phyloP scores from a whole-genome alignment of 2,797 vertebrate species.

The Scolopax bukidnonensis region DNA sequence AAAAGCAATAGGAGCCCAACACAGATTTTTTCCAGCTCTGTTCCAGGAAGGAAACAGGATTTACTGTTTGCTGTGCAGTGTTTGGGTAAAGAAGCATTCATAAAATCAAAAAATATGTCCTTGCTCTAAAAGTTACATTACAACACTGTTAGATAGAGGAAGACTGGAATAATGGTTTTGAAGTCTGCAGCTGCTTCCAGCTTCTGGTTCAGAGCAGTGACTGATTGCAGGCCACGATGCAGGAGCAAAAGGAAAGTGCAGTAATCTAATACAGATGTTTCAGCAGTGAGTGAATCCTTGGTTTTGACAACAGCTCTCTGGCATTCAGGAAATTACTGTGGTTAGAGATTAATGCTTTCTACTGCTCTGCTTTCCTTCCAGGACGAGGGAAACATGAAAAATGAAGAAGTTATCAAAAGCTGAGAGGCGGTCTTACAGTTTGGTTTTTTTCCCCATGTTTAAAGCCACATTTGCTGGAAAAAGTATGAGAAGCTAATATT shows the following conservation, averaged over 20 bases:
- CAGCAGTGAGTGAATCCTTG: constrained; percentile 3
- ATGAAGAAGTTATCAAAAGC: background rate
- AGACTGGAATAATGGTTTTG: background rate
- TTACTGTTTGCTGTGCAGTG: background rate
- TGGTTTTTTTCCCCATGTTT: background rate
- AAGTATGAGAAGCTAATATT: background rate
- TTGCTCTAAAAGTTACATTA: background rate
- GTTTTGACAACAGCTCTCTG: constrained; percentile 46
- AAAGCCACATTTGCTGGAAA: background rate
- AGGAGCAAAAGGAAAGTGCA: constrained; percentile 2
- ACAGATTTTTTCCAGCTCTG: background rate
- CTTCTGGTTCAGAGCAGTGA: constrained; percentile 25
- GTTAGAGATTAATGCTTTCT: constrained; percentile 37
- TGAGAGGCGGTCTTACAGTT: background rate
- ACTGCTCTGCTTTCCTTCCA: constrained; percentile 8
- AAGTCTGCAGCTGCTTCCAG: background rate
- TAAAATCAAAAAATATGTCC: background rate
- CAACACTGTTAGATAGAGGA: background rate
- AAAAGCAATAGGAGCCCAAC: background rate
- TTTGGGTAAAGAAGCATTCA: background rate
- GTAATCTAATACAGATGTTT: constrained; percentile 56
- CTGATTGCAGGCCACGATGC: background rate
- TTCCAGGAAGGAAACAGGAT: background rate
- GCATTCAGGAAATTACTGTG: constrained; percentile 60
- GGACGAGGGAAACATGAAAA: background rate